These are phyloP conservation scores for Volucella inflata DNA, from an alignment of 2,888 invertebrate genomes.

Conservation along the genomic window DNA sequence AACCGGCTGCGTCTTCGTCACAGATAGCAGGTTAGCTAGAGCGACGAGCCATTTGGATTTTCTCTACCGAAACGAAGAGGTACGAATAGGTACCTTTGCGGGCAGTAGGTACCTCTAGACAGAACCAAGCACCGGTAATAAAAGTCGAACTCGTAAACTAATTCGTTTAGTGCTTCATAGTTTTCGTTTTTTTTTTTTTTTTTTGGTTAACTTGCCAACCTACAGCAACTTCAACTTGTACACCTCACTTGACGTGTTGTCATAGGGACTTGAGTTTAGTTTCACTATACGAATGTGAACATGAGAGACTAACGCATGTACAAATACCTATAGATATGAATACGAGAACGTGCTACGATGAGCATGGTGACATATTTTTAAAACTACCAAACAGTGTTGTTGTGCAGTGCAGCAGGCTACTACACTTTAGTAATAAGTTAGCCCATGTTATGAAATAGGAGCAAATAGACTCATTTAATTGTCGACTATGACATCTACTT, in stretches of 20 bases:
- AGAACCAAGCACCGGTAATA: conserved; percentile 50
- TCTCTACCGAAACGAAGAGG: conserved; percentile 67
- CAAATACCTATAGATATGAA: too few relatives aligned
- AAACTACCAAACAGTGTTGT: conserved; percentile 15
- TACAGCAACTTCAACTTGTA: neutral
- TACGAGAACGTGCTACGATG: conserved; percentile 4
- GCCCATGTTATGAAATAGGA: too few relatives aligned
- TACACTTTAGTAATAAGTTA: too few relatives aligned
- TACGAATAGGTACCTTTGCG: too few relatives aligned
- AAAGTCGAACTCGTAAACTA: conserved; percentile 69
- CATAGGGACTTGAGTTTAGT: conserved; percentile 58
- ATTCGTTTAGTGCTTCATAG: conserved; percentile 65
- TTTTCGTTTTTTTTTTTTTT: conserved; percentile 3
- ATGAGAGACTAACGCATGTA: neutral
- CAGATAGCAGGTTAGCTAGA: conserved; percentile 55
- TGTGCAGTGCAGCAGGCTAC: too few relatives aligned
- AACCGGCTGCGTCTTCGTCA: conserved; percentile 38
- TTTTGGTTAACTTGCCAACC: conserved; percentile 12
- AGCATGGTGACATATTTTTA: conserved; percentile 67
- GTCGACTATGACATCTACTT: too few relatives aligned
- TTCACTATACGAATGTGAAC: conserved; percentile 39
- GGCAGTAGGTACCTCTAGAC: conserved; percentile 7
- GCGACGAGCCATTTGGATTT: conserved; percentile 54
- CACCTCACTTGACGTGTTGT: conserved; percentile 17
- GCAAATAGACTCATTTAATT: too few relatives aligned